Base-by-base conservation (phyloP, 2,888 invertebrate species). In the Torymus aiolomorphi region DNA sequence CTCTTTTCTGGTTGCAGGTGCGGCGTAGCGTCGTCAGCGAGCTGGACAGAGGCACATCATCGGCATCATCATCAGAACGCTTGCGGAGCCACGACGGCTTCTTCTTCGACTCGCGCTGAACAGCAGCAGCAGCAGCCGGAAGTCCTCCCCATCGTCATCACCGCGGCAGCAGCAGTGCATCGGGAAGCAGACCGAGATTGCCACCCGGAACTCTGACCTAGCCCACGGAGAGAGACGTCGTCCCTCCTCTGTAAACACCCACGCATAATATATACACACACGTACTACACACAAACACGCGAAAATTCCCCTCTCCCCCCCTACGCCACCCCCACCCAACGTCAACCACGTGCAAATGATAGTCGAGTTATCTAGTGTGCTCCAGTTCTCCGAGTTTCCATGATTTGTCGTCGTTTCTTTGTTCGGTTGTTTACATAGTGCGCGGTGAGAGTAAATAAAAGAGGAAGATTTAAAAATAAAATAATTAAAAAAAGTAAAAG, bases 21-120 rank as follows among this genome's bases (percentile, higher is more conserved):
- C 89, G 89, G 90, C 89, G 87, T 88, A 89, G 87, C 87, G 88
- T 89, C 87, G 87, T 88, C 89, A 87, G 87, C 88, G 86, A 88
- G 86, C 88, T 88, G 89, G 88, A 88, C 87, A 88, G 89, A 89
- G 88, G 86, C 67, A 75, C 78, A 73, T 70, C 76, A 59, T 52
- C 76, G 65, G 67, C 69, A 57, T 31, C 65, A 57, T 31, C 65
- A 88, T 84, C 87, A 83, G 85, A 86, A 86, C 86, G 86, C 85
- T 85, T 88, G 86, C 86, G 85, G 84, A 86, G 86, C 87, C 70
- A 85, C 86, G 31, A 14, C 76, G 20, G 52, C 71, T 51, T 51
- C 66, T n/a, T 16, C 54, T 56, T 62, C 20, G 51, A 63, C 57
- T 74, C 69, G 62, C 71, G 75, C 86, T 42, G 42, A 89, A 85